A percentile compares a stretch with the other conserved stretches of the same genome.
These are phyloP conservation scores for Orthosia gothica DNA, from an alignment of 2,888 invertebrate species.

Conservation along the genomic window DNA sequence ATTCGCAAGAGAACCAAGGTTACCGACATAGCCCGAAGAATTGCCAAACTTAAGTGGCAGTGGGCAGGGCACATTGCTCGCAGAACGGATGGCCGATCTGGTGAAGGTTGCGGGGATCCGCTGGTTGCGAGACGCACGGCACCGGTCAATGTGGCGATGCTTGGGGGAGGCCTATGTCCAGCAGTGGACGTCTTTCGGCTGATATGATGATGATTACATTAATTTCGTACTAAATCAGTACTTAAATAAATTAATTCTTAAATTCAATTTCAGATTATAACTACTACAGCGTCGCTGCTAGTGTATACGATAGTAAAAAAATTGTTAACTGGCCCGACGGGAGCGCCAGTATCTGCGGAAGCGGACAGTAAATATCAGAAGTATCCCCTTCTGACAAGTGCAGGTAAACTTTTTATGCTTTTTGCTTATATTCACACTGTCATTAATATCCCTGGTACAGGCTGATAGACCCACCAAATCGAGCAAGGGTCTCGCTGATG, in stretches of 20 bases:
- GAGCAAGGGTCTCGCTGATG: background rate
- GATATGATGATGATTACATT: too few species aligned
- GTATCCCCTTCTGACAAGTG: slow-evolving; percentile 83
- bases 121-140: too few species aligned
- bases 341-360: slow-evolving; percentile 62
- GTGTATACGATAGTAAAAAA: slow-evolving; percentile 80
- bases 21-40: too few species aligned
- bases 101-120: too few species aligned
- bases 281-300: slow-evolving; percentile 75
- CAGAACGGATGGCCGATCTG: too few species aligned
- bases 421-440: slow-evolving; percentile 10
- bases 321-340: slow-evolving; percentile 65
- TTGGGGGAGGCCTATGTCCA: too few species aligned
- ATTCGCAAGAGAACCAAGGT: too few species aligned
- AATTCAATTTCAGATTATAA: slow-evolving; percentile 80
- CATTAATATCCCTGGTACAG: background rate
- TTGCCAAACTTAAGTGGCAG: too few species aligned
- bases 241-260: slow-evolving; percentile 26
- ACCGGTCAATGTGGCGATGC: too few species aligned
- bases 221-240: background rate
- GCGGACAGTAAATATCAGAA: slow-evolving; percentile 81
- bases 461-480: slow-evolving; percentile 3
- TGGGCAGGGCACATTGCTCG: too few species aligned
- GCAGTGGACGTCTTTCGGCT: too few species aligned
- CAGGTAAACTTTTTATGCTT: slow-evolving; percentile 76